Conservation (phyloP, 2,113 vertebrate species). For the Cinclus cinclus region DNA sequence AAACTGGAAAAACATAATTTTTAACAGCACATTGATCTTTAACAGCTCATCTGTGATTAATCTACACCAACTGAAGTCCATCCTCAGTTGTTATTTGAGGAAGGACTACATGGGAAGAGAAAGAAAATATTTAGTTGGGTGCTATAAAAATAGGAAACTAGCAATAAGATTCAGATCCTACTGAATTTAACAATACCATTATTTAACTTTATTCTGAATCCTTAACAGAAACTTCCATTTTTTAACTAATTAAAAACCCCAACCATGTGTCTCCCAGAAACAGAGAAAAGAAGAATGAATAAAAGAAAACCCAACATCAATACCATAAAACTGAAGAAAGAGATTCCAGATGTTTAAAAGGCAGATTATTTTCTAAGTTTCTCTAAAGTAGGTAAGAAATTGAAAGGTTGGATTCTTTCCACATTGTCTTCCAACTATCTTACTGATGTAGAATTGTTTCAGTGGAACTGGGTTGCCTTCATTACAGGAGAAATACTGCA, state of each 20-base stretch:
- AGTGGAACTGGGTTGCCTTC: neutral
- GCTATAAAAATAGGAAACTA: neutral
- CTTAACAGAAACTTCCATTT: slow-evolving; percentile 10
- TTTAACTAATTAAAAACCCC: slow-evolving; percentile 23
- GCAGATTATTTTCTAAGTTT: neutral
- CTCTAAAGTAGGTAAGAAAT: slow-evolving; percentile 11
- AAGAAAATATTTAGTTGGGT: neutral
- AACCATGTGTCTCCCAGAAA: neutral
- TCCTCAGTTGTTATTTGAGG: neutral
- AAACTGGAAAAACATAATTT: neutral
- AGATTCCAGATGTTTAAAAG: slow-evolving; percentile 29
- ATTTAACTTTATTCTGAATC: slow-evolving; percentile 4
- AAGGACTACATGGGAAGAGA: neutral
- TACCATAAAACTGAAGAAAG: slow-evolving; percentile 15
- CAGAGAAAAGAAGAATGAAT: neutral
- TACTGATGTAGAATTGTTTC: slow-evolving; percentile 10
- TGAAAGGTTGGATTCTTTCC: neutral
- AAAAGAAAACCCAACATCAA: neutral
- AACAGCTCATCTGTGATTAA: neutral
- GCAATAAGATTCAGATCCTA: neutral
- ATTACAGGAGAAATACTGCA: neutral
- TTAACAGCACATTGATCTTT: neutral
- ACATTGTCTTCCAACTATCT: slow-evolving; percentile 8
- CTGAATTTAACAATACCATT: neutral
- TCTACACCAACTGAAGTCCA: neutral